Conservation (phyloP, 2,888 invertebrate species). For the Dasypogon diadema region DNA sequence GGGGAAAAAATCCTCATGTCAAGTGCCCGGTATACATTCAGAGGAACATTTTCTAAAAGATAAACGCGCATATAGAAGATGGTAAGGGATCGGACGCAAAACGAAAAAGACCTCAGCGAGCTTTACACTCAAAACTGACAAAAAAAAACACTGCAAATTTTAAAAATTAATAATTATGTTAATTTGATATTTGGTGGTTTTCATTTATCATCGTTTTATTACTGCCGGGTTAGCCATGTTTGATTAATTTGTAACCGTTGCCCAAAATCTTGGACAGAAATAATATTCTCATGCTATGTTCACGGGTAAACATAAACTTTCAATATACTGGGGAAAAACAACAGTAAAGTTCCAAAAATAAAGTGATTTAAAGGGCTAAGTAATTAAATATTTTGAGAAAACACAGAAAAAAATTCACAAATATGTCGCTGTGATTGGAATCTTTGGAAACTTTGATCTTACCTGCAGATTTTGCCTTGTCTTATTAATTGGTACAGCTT, state of each 20-base stretch:
- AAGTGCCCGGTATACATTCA: slow-evolving; percentile 37
- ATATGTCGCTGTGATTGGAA: too few species aligned
- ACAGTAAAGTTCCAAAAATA: too few species aligned
- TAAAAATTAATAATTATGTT: slow-evolving; percentile 47
- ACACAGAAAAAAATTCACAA: too few species aligned
- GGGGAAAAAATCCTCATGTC: slow-evolving; percentile 36
- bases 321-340: too few species aligned
- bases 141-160: slow-evolving; percentile 17
- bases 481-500: too few species aligned
- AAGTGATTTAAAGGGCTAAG: too few species aligned
- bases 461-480: too few species aligned
- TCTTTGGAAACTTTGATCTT: too few species aligned
- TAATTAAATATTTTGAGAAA: too few species aligned
- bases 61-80: slow-evolving; percentile 5
- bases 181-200: slow-evolving; percentile 36
- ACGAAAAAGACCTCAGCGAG: background rate
- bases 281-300: background rate
- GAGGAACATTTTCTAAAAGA: slow-evolving; percentile 43
- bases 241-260: slow-evolving; percentile 28
- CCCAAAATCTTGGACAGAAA: background rate
- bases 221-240: slow-evolving; percentile 6
- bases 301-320: too few species aligned
- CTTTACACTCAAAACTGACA: background rate
- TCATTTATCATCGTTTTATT: slow-evolving; percentile 45
- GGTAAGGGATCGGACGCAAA: background rate